Evolutionary conservation across 1,140 invertebrate genomes (phyloP).

Genomic region (Trichogramma pretiosum): DNA sequence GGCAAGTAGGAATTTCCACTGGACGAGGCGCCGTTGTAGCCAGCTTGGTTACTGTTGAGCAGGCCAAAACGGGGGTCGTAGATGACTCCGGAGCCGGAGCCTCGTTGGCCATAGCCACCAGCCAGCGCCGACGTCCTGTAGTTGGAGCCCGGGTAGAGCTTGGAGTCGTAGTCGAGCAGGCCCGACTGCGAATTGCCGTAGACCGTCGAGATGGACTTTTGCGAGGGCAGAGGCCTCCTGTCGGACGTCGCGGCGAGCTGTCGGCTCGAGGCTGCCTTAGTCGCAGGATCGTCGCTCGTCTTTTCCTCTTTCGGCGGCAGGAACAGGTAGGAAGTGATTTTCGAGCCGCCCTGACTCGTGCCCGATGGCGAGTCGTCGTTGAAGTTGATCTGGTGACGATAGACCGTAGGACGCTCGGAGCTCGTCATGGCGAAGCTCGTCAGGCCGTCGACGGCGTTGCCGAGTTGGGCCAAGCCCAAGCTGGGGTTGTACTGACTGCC

Average conservation of each 20-base stretch:
- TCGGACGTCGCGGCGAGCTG: neutral
- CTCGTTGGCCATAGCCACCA: neutral
- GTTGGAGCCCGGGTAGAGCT: neutral
- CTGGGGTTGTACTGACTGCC: too few species aligned
- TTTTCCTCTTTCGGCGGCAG: neutral
- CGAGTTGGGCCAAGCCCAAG: too few species aligned
- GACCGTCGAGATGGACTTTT: neutral
- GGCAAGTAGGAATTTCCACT: too few species aligned
- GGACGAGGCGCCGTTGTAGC: neutral
- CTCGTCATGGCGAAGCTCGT: too few species aligned
- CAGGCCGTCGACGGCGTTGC: too few species aligned
- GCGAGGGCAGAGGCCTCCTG: neutral
- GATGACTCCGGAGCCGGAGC: neutral
- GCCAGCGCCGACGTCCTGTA: neutral
- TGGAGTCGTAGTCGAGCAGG: neutral
- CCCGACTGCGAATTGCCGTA: neutral
- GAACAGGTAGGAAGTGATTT: slow-evolving; percentile 8
- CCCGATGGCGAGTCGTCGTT: neutral
- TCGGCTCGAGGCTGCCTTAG: neutral
- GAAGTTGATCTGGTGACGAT: too few species aligned
- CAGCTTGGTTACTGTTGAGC: neutral
- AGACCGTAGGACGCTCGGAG: too few species aligned
- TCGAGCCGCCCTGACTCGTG: neutral
- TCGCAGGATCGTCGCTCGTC: neutral
- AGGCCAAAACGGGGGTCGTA: slow-evolving; percentile 3